Percentiles rank a stretch among this genome's conserved stretches.
These are phyloP conservation scores for Sebastes vulpes DNA, from an alignment of 2,797 vertebrate species.

Conservation along the genomic window DNA sequence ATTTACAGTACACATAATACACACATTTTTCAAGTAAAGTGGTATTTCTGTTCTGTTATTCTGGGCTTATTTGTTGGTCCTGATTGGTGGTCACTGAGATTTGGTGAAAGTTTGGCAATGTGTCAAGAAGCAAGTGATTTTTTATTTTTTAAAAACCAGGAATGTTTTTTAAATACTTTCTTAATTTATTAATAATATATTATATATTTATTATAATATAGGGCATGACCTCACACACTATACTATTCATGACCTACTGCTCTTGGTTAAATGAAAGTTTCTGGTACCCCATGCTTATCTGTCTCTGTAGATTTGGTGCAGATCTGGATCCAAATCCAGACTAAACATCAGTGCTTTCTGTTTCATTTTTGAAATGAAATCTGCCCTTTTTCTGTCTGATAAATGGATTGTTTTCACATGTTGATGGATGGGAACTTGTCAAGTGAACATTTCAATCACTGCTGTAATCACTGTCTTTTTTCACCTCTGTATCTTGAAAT, in stretches of 20 bases:
- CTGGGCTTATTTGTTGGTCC: neutral
- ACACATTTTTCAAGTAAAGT: neutral
- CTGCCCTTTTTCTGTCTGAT: constrained; percentile 25
- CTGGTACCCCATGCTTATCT: neutral
- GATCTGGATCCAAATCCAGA: neutral
- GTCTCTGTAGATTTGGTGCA: neutral
- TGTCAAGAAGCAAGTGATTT: neutral
- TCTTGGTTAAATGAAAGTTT: neutral
- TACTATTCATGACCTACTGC: neutral
- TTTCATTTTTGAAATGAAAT: constrained; percentile 2
- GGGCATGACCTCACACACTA: neutral
- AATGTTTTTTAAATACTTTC: neutral
- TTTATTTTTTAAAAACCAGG: neutral
- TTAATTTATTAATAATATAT: neutral
- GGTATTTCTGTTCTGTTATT: neutral
- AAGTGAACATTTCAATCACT: neutral
- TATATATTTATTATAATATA: neutral
- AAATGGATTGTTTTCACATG: constrained; percentile 52
- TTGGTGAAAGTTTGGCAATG: neutral
- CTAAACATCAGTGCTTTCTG: neutral
- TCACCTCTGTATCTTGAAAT: neutral
- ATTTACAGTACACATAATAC: neutral
- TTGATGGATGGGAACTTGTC: constrained; percentile 81
- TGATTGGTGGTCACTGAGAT: neutral
- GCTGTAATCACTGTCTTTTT: neutral